These are phyloP conservation scores for Phalacrocorax carbo DNA, from an alignment of 2,113 vertebrate genomes.

Conservation along the genomic window DNA sequence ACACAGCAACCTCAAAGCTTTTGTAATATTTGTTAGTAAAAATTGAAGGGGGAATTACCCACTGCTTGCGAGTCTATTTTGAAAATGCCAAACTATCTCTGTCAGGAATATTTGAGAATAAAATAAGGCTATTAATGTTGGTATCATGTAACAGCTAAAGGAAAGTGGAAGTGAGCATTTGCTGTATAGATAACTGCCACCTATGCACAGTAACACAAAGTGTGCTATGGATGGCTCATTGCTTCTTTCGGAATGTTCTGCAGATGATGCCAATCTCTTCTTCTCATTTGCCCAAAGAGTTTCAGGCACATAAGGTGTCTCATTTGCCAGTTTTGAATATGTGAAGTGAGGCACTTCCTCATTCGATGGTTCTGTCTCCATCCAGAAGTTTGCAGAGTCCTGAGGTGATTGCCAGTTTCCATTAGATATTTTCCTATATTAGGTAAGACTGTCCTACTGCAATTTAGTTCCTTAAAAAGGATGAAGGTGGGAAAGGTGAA, in stretches of 20 bases:
- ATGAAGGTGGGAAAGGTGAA: not conserved
- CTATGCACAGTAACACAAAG: not conserved
- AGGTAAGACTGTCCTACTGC: not conserved
- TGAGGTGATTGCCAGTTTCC: not conserved
- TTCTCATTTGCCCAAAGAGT: not conserved
- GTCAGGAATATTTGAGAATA: not conserved
- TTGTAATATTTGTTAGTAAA: not conserved
- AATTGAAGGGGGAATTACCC: not conserved
- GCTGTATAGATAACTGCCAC: no score
- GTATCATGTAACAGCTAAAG: not conserved
- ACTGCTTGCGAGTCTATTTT: not conserved
- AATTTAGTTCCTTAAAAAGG: not conserved
- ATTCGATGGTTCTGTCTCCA: not conserved
- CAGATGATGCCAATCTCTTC: not conserved
- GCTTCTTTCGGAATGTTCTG: not conserved
- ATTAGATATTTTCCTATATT: not conserved
- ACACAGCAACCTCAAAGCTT: not conserved
- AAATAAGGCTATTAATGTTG: not conserved
- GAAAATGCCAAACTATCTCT: not conserved
- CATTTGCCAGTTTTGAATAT: not conserved
- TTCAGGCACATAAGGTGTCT: not conserved
- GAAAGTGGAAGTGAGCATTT: not conserved
- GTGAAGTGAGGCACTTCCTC: not conserved
- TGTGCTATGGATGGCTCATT: not conserved
- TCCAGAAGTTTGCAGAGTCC: not conserved